phyloP scores from a whole-genome alignment of 2,113 vertebrate genomes.

The Brachyhypopomus gauderio region DNA sequence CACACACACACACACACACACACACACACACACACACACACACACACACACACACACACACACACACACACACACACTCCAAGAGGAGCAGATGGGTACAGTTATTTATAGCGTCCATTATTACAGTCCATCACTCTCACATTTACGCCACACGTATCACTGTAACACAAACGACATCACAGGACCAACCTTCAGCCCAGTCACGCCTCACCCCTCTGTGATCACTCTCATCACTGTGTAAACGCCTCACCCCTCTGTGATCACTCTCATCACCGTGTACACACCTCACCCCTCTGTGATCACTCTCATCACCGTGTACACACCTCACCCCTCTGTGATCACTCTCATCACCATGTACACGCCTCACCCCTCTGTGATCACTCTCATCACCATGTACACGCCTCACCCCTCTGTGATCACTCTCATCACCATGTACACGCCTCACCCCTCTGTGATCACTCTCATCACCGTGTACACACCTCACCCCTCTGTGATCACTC shows the following conservation, averaged over 20 bases:
- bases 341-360: too few species aligned
- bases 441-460: too few species aligned
- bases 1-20: not conserved
- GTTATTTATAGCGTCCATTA: slow-evolving; percentile 60
- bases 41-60: not conserved
- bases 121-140: slow-evolving; percentile 60
- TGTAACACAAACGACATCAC: slow-evolving; percentile 45
- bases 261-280: too few species aligned
- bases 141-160: slow-evolving; percentile 55
- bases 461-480: too few species aligned
- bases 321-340: not conserved
- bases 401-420: too few species aligned
- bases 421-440: too few species aligned
- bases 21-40: not conserved
- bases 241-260: not conserved
- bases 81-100: slow-evolving; percentile 59
- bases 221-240: too few species aligned
- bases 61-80: too few species aligned
- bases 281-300: not conserved
- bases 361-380: too few species aligned
- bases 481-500: too few species aligned
- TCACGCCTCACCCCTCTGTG: not conserved
- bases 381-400: too few species aligned
- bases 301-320: not conserved
- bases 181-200: not conserved